These are phyloP conservation scores for Phengaris arion DNA, from an alignment of 2,888 invertebrate genomes.

Conservation along the genomic window DNA sequence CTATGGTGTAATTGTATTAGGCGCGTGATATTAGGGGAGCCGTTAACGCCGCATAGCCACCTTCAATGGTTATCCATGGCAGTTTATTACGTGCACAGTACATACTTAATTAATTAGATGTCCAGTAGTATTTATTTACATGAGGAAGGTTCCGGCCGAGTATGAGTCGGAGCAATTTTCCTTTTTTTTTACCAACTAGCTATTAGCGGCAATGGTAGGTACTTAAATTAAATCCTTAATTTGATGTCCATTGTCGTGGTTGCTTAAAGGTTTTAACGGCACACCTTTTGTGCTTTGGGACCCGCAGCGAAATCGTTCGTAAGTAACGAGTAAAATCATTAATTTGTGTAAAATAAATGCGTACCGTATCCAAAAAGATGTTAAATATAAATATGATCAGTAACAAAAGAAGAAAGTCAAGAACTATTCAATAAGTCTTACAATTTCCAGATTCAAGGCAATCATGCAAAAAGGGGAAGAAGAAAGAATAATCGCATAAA, in stretches of 20 bases:
- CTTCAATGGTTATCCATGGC: background rate
- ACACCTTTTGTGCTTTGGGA: too few relatives aligned
- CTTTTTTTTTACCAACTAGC: background rate
- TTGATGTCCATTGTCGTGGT: too few relatives aligned
- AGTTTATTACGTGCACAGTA: background rate
- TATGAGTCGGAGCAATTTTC: background rate
- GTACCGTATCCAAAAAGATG: too few relatives aligned
- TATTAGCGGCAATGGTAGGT: background rate
- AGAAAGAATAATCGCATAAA: background rate
- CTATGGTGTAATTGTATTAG: constrained; percentile 11
- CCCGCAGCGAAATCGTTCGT: too few relatives aligned
- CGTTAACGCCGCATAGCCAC: background rate
- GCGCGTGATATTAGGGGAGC: background rate
- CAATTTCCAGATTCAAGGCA: background rate
- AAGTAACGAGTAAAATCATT: too few relatives aligned
- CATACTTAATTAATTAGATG: constrained; percentile 2
- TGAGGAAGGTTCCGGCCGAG: background rate
- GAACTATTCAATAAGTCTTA: background rate
- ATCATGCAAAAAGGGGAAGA: background rate
- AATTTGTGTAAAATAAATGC: too few relatives aligned
- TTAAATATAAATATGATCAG: too few relatives aligned
- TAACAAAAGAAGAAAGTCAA: too few relatives aligned
- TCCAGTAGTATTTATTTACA: background rate
- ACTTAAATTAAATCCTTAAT: too few relatives aligned
- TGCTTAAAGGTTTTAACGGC: too few relatives aligned